Evolutionary conservation across 2,888 invertebrate species (phyloP), one percentile per base, ranked within the genome.

Genomic region (Dorcus hopei): DNA sequence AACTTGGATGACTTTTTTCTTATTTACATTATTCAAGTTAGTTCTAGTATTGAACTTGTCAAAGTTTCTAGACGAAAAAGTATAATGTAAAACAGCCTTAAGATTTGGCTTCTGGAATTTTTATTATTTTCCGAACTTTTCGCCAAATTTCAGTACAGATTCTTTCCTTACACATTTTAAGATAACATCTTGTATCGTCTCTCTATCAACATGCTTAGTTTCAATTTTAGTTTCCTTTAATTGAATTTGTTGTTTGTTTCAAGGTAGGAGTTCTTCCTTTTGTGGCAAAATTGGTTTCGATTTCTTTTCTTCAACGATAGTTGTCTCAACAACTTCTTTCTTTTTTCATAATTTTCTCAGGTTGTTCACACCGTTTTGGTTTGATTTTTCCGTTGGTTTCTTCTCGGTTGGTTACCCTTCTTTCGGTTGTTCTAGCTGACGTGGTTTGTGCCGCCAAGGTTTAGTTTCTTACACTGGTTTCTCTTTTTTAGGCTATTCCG

Each of bases 231-330:
- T 74, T 68, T 77, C 79, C 64, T 84, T 86, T 39, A 86, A 70
- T 43, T 74, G 78, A 14, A 85, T 79, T 62, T 82, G 81, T 75
- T 89, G 86, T 69, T 88, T 82, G 2, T 85, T 89, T 85, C 85
- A 85, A 8, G 85, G 82, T 68, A 75, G 73, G 38, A 79, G 59
- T 45, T 64, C 63, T 8, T 58, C 72, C 39, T 68, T 69, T 61
- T 65, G 63, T 38, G 64, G 57, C 63, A 61, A 61, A 48, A 14
- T 14, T 39, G 53, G 38, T 26, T 40, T 33, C 6, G 52, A 56
- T 50, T 61, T 58, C 60, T 52, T 59, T 43, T 56, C 57, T 23
- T 60, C 59, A 38, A 59, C 19, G 19, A 19, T 19, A 19, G 19
- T 19, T 19, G 19, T 19, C 19, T 19, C 11, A n/a, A n/a, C n/a